Evolutionary conservation across 2,888 invertebrate species (phyloP).

Genomic region (Lymantria monacha): DNA sequence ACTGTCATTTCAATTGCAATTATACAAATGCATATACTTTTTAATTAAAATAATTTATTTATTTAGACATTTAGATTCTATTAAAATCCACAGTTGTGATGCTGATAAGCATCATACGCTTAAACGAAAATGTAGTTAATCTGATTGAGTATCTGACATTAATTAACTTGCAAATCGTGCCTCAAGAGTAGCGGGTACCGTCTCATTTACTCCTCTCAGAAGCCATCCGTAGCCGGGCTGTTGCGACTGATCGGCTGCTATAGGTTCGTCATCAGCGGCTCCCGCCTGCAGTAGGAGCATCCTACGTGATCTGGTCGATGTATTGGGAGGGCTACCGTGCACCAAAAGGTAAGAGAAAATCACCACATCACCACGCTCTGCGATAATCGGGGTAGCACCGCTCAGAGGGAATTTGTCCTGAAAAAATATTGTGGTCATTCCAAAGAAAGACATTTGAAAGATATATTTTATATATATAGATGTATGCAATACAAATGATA

Average conservation of each 20-base stretch:
- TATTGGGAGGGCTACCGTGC: conserved; percentile 81
- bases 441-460: too few relatives aligned
- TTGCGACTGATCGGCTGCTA: conserved; percentile 59
- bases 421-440: conserved; percentile 6
- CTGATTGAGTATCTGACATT: too few relatives aligned
- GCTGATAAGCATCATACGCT: too few relatives aligned
- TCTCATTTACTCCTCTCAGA: conserved; percentile 72
- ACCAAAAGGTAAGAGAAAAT: conserved; percentile 82
- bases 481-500: too few relatives aligned
- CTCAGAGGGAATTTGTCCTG: conserved; percentile 72
- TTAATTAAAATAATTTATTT: too few relatives aligned
- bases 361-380: conserved; percentile 80
- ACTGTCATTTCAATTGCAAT: too few relatives aligned
- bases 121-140: too few relatives aligned
- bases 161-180: too few relatives aligned
- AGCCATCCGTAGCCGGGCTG: conserved; percentile 80
- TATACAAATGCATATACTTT: too few relatives aligned
- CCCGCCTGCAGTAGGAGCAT: conserved; percentile 81
- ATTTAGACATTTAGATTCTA: too few relatives aligned
- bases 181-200: conserved; percentile 16
- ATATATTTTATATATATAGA: too few relatives aligned
- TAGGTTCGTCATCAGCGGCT: conserved; percentile 78
- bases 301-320: conserved; percentile 64
- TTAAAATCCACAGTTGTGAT: too few relatives aligned
- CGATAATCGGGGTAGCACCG: conserved; percentile 72